Evolutionary conservation across 1,140 invertebrate genomes (phyloP).

Genomic region (Drosophila lacertosa): DNA sequence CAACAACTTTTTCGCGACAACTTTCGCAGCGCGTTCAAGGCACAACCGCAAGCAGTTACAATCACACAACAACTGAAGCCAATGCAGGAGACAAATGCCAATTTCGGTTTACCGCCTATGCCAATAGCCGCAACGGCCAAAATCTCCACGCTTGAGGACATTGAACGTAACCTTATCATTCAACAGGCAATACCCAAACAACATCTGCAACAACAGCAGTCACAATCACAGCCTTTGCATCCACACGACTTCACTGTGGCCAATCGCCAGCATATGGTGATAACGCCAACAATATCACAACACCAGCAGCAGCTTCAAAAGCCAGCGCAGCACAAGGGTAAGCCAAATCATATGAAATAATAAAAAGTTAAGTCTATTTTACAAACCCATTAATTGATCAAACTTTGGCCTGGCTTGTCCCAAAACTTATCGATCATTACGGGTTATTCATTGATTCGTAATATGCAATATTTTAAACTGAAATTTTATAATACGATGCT

Average conservation of each 20-base stretch:
- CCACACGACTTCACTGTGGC: slow-evolving; percentile 58
- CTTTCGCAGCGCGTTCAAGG: slow-evolving; percentile 67
- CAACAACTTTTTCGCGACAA: slow-evolving; percentile 64
- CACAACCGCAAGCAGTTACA: slow-evolving; percentile 33
- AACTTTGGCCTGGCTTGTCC: too few relatives aligned
- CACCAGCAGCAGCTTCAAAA: slow-evolving; percentile 50
- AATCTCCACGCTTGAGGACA: slow-evolving; percentile 80
- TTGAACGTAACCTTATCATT: slow-evolving; percentile 81
- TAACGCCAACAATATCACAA: slow-evolving; percentile 59
- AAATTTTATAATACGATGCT: too few relatives aligned
- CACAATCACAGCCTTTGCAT: slow-evolving; percentile 23
- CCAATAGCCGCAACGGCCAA: slow-evolving; percentile 51
- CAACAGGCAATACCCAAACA: slow-evolving; percentile 72
- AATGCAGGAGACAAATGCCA: slow-evolving; percentile 58
- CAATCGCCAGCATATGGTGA: slow-evolving; percentile 56
- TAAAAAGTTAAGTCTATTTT: slow-evolving; percentile 18
- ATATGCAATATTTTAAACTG: too few relatives aligned
- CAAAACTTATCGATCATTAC: too few relatives aligned
- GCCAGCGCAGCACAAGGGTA: slow-evolving; percentile 63
- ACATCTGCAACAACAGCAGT: slow-evolving; percentile 40
- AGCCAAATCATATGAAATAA: slow-evolving; percentile 2
- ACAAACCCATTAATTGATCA: neutral
- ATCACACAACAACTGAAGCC: slow-evolving; percentile 33
- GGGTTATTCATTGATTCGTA: too few relatives aligned
- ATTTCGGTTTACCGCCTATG: slow-evolving; percentile 56